Evolutionary conservation across 2,888 invertebrate species (phyloP).

Genomic region (Willowsia nigromaculata): DNA sequence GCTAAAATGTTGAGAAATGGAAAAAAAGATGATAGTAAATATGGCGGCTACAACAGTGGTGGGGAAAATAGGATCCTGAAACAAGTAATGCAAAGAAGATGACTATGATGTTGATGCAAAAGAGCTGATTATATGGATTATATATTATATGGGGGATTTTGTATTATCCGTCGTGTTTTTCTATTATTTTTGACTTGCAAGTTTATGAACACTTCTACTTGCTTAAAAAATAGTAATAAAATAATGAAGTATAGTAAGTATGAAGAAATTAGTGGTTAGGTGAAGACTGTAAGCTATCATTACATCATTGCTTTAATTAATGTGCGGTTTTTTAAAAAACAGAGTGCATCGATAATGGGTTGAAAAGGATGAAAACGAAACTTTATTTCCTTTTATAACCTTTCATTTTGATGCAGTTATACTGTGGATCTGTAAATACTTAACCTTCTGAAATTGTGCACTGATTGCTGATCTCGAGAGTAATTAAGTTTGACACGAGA

Average conservation of each 20-base stretch:
- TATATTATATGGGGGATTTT: no score
- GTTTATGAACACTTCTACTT: background rate
- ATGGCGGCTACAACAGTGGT: background rate
- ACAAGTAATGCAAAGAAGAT: background rate
- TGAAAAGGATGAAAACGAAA: no score
- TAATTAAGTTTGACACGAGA: no score
- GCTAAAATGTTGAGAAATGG: background rate
- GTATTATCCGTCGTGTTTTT: background rate
- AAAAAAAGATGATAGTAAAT: background rate
- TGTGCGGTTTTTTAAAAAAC: no score
- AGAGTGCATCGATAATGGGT: no score
- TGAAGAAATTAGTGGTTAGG: background rate
- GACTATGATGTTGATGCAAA: background rate
- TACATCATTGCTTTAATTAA: background rate
- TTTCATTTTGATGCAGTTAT: no score
- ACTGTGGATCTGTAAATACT: no score
- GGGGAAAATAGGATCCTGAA: background rate
- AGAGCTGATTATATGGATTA: background rate
- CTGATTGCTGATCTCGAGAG: no score
- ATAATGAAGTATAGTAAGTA: background rate
- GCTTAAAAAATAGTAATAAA: background rate
- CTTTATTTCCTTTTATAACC: no score
- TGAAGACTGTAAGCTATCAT: background rate
- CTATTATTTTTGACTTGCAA: background rate
- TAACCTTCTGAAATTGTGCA: no score